Percentiles rank a stretch among this genome's conserved stretches.
These are phyloP conservation scores for Epizoanthus scotinus DNA, from an alignment of 92 coral and sea anemone genomes.

Conservation along the genomic window DNA sequence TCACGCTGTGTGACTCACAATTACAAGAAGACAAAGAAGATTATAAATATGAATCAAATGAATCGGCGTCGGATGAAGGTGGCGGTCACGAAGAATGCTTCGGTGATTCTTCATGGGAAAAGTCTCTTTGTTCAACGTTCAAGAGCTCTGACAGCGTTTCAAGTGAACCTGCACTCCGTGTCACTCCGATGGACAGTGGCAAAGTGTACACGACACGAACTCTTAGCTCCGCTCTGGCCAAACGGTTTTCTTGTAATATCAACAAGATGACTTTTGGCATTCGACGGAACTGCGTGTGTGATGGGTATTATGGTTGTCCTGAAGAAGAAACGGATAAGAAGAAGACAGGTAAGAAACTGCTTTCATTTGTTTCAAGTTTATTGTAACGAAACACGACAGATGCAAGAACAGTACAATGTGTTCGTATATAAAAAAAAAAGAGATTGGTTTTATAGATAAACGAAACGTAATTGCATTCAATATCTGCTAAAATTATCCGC, in stretches of 20 bases:
- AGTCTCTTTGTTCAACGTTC: conserved; percentile 1
- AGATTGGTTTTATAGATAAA: too few species aligned
- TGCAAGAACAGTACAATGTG: too few species aligned
- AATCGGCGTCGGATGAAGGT: conserved; percentile 28
- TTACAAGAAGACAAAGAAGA: conserved; percentile 29
- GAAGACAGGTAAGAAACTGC: conserved; percentile 13
- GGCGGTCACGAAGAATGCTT: not conserved
- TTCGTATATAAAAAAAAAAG: too few species aligned
- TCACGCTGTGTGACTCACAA: conserved; percentile 36
- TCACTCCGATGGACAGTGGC: not conserved
- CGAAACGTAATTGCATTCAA: too few species aligned
- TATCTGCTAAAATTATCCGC: too few species aligned
- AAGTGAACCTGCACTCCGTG: conserved; percentile 30
- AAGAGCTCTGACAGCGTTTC: conserved; percentile 31
- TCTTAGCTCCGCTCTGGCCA: conserved; percentile 39
- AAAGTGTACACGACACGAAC: conserved; percentile 23
- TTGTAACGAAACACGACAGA: too few species aligned
- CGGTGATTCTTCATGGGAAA: conserved; percentile 6
- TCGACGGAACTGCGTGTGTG: conserved; percentile 21
- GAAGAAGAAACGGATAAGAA: conserved; percentile 29
- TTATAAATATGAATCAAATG: conserved; percentile 15
- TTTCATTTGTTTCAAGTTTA: too few species aligned
- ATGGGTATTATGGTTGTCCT: conserved; percentile 36
- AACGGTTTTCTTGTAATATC: conserved; percentile 34
- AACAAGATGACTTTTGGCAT: conserved; percentile 41